Conservation (phyloP, 2,888 invertebrate species). For the Drosophila subsilvestris region DNA sequence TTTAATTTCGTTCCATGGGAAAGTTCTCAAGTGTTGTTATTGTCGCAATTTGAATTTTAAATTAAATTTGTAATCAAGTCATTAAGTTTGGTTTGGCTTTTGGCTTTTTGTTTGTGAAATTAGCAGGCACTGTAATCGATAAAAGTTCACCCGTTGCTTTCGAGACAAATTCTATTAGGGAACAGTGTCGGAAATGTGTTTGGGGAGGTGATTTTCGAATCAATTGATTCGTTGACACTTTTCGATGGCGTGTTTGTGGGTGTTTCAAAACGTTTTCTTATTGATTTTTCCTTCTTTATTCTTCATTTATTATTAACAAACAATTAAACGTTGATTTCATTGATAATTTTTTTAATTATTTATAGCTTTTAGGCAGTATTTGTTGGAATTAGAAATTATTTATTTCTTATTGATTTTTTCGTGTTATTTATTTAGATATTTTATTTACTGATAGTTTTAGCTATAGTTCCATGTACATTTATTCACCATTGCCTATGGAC, state of each 20-base stretch:
- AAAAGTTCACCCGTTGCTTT: no score
- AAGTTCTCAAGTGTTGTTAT: conserved; percentile 41
- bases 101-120: not conserved
- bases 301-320: no score
- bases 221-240: not conserved
- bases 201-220: not conserved
- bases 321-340: no score
- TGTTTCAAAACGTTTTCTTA: not conserved
- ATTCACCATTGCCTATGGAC: no score
- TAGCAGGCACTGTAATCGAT: not conserved
- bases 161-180: not conserved
- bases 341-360: not conserved
- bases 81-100: conserved; percentile 13
- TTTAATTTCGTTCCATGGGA: conserved; percentile 48
- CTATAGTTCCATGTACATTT: not conserved
- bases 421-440: not conserved
- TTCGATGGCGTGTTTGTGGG: not conserved
- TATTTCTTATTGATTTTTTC: not conserved
- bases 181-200: not conserved
- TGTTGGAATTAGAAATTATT: not conserved
- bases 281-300: not conserved
- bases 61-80: conserved; percentile 42
- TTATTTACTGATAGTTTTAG: no score
- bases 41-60: conserved; percentile 52
- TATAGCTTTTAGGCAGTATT: not conserved